Conservation (phyloP, 1,140 invertebrate genomes). For the Drosophila funebris region DNA sequence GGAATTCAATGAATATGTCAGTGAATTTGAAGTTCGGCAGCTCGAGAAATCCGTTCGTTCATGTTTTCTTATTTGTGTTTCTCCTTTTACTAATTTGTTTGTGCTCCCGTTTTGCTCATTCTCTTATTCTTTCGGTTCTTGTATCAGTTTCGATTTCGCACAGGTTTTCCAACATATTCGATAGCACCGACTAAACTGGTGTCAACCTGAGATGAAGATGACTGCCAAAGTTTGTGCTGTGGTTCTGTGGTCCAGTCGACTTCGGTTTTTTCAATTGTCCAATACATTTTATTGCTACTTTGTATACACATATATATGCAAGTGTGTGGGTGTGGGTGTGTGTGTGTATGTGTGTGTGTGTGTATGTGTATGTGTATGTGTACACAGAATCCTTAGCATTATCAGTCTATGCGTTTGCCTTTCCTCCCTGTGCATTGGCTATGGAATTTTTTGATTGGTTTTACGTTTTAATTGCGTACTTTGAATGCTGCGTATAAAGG, state of each 20-base stretch:
- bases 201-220: slow-evolving; percentile 62
- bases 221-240: slow-evolving; percentile 48
- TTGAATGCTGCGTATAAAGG: slow-evolving; percentile 41
- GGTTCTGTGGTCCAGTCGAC: slow-evolving; percentile 36
- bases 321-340: background rate
- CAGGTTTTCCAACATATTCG: slow-evolving; percentile 58
- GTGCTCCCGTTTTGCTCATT: slow-evolving; percentile 48
- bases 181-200: slow-evolving; percentile 57
- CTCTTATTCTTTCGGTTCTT: slow-evolving; percentile 12
- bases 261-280: slow-evolving; percentile 57
- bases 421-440: slow-evolving; percentile 39
- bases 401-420: slow-evolving; percentile 39
- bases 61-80: slow-evolving; percentile 59
- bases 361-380: background rate
- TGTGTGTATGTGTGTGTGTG: background rate
- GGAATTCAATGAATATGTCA: background rate
- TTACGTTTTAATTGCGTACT: slow-evolving; percentile 73
- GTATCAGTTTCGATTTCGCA: slow-evolving; percentile 53
- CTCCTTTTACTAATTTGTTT: slow-evolving; percentile 81
- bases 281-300: slow-evolving; percentile 46
- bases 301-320: background rate
- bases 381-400: slow-evolving; percentile 45
- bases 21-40: slow-evolving; percentile 13
- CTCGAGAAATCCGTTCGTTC: background rate
- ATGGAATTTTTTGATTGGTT: slow-evolving; percentile 80